phyloP scores from a whole-genome alignment of 2,797 vertebrate species.

The Anabacerthia variegaticeps region DNA sequence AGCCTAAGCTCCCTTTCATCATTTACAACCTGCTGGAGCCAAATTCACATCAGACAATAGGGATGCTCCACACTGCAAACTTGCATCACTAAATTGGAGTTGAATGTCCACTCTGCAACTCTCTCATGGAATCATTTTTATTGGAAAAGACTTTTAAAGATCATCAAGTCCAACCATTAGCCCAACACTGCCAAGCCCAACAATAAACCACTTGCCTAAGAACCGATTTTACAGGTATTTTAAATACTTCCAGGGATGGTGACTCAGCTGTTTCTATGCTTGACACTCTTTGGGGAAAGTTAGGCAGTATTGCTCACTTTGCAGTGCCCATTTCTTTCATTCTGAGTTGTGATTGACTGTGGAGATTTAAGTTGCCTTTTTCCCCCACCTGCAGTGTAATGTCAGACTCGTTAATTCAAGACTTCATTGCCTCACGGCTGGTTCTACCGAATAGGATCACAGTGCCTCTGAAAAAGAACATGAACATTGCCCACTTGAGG shows the following conservation, averaged over 20 bases:
- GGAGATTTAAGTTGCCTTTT: neutral
- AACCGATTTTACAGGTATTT: neutral
- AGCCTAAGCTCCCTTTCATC: neutral
- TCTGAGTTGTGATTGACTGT: neutral
- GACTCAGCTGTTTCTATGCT: neutral
- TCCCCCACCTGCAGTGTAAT: constrained; percentile 77
- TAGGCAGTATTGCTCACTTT: neutral
- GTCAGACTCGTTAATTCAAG: constrained; percentile 87
- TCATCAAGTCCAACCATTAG: neutral
- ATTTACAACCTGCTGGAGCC: neutral
- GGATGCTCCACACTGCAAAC: neutral
- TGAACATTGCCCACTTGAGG: constrained; percentile 88
- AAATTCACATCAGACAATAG: neutral
- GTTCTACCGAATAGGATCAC: constrained; percentile 95
- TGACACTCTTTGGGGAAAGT: neutral
- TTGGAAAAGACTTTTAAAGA: neutral
- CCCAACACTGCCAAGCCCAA: neutral
- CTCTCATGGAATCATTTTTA: neutral
- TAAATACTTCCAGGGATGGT: neutral
- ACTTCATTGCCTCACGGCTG: constrained; percentile 89
- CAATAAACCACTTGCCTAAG: neutral
- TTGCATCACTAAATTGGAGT: neutral
- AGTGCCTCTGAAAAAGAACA: constrained; percentile 88
- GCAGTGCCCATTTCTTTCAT: neutral
- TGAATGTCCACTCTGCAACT: neutral